Evolutionary conservation across 2,888 invertebrate species (phyloP).

Genomic region (Scaptomyza reducta): DNA sequence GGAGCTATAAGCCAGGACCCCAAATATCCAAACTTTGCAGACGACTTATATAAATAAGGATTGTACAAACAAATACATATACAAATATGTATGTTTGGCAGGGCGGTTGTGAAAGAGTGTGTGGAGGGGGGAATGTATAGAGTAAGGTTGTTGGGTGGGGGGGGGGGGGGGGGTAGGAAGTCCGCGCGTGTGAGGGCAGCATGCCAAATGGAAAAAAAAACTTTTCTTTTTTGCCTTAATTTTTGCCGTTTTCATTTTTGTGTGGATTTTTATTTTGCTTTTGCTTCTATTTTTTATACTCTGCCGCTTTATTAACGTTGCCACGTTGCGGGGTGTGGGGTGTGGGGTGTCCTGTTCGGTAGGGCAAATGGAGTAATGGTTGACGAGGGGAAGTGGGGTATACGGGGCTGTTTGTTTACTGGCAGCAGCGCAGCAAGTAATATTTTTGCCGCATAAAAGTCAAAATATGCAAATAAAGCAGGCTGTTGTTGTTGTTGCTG

Average conservation of each 20-base stretch:
- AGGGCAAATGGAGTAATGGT: too few relatives aligned
- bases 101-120: background rate
- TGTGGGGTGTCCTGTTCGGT: background rate
- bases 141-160: too few relatives aligned
- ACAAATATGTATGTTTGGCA: background rate
- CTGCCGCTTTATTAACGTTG: constrained; percentile 67
- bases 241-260: constrained; percentile 49
- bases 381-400: background rate
- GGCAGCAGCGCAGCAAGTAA: constrained; percentile 74
- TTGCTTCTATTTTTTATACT: constrained; percentile 26
- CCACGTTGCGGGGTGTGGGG: constrained; percentile 38
- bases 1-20: constrained; percentile 58
- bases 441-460: constrained; percentile 76
- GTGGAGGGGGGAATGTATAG: background rate
- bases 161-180: background rate
- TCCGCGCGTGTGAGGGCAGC: constrained; percentile 47
- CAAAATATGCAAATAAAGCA: constrained; percentile 76
- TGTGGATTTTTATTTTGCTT: background rate
- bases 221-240: constrained; percentile 48
- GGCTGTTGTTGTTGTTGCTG: constrained; percentile 29
- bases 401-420: constrained; percentile 58
- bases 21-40: constrained; percentile 64
- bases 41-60: constrained; percentile 52
- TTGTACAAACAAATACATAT: constrained; percentile 11
- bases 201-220: constrained; percentile 54